These are phyloP conservation scores for Anarhynchus alexandrinus DNA, from an alignment of 2,113 vertebrate species.

Conservation along the genomic window DNA sequence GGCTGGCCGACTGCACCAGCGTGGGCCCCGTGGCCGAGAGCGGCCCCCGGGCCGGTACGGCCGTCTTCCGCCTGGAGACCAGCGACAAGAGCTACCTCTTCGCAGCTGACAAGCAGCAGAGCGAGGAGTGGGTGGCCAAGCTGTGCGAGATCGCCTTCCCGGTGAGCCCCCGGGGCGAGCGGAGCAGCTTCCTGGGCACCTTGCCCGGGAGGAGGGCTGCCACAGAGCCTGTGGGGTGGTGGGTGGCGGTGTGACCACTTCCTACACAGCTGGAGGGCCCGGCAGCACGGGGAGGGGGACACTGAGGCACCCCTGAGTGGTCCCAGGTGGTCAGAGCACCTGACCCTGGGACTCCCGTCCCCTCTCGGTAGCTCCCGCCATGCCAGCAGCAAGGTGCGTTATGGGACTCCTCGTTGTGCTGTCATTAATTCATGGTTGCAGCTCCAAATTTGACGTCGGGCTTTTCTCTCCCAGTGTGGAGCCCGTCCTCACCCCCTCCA, in stretches of 20 bases:
- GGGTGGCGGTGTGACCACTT: not conserved
- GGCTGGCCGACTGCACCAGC: slow-evolving; percentile 91
- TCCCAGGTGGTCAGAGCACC: rapidly evolving
- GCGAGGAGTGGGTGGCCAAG: slow-evolving; percentile 87
- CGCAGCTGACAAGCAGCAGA: slow-evolving; percentile 78
- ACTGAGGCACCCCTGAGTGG: rapidly evolving
- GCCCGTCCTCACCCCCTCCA: rapidly evolving
- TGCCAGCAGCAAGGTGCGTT: not conserved
- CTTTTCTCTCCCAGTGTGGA: rapidly evolving
- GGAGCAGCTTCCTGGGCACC: not conserved
- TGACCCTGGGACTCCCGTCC: rapidly evolving
- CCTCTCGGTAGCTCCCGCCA: rapidly evolving
- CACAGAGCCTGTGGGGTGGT: too few relatives aligned
- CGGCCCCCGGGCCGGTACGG: slow-evolving; percentile 86
- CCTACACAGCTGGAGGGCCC: not conserved
- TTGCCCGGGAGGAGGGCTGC: not conserved
- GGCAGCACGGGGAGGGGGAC: not conserved
- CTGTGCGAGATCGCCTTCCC: slow-evolving; percentile 92
- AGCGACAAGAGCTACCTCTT: slow-evolving; percentile 88
- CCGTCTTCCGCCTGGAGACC: slow-evolving; percentile 90
- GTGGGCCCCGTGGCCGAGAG: slow-evolving; percentile 82
- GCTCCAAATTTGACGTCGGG: not conserved
- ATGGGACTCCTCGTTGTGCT: rapidly evolving
- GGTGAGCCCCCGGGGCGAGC: slow-evolving; percentile 66
- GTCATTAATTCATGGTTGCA: not conserved